These are phyloP conservation scores for Drosophila imparisetae DNA, from an alignment of 2,888 invertebrate species.

Conservation along the genomic window DNA sequence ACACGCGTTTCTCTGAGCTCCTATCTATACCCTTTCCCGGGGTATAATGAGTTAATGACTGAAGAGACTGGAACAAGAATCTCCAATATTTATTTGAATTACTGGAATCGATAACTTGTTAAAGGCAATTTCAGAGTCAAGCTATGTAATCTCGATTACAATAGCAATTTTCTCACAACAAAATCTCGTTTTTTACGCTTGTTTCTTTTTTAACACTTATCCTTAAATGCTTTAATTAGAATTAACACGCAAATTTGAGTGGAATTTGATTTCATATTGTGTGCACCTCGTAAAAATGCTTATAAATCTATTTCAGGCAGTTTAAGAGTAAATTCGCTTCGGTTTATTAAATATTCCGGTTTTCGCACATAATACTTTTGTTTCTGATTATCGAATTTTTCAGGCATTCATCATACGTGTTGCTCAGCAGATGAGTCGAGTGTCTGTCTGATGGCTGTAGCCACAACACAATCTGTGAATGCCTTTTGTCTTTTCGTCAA, in stretches of 20 bases:
- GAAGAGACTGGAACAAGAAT: not conserved
- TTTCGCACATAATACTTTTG: slow-evolving; percentile 35
- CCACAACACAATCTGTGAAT: slow-evolving; percentile 37
- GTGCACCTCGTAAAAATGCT: not conserved
- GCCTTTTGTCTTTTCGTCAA: slow-evolving; percentile 70
- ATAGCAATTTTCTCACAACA: not conserved
- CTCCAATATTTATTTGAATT: not conserved
- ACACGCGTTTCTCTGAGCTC: slow-evolving; percentile 56
- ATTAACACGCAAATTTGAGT: slow-evolving; percentile 8
- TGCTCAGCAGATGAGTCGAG: slow-evolving; percentile 24
- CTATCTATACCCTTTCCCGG: slow-evolving; percentile 16
- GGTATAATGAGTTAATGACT: not conserved
- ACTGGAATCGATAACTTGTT: not conserved
- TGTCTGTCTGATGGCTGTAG: not conserved
- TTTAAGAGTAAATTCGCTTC: slow-evolving; percentile 33
- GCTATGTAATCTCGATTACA: not conserved
- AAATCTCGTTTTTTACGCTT: not conserved
- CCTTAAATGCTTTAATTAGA: slow-evolving; percentile 14
- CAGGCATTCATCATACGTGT: slow-evolving; percentile 65
- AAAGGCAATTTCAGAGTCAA: not conserved
- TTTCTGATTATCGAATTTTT: slow-evolving; percentile 54
- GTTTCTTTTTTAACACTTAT: not conserved
- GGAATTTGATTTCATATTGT: not conserved
- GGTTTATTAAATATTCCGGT: slow-evolving; percentile 25
- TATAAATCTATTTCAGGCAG: not conserved